Percentiles rank a stretch among this genome's conserved stretches.
Conservation (phyloP, 53 echinoderm and acorn worm species). For the Antedon mediterranea region DNA sequence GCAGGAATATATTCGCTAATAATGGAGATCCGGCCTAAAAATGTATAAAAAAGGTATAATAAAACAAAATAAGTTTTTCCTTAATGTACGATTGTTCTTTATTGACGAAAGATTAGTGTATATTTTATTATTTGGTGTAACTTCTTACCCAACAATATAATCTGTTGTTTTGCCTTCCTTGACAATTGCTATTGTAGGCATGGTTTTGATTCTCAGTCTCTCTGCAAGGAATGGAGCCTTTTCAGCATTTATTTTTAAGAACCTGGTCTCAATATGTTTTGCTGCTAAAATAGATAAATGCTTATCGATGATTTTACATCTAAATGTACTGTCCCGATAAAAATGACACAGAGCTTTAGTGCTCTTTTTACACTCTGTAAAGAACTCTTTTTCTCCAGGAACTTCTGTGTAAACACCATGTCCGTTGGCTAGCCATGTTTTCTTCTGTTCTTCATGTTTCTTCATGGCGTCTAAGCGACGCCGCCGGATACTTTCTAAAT, state of each 20-base stretch:
- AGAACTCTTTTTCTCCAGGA: constrained; percentile 90
- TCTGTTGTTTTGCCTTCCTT: constrained; percentile 77
- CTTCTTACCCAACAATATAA: constrained; percentile 87
- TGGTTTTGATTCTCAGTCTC: constrained; percentile 49
- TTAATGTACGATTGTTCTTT: too few relatives aligned
- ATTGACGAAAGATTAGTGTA: too few relatives aligned
- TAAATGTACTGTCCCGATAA: constrained; percentile 71
- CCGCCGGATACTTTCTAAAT: constrained; percentile 58
- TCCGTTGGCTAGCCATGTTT: constrained; percentile 55
- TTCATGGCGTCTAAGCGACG: constrained; percentile 62
- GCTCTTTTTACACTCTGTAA: constrained; percentile 91
- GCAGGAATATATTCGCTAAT: too few relatives aligned
- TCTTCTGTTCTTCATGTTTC: constrained; percentile 45
- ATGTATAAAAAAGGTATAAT: too few relatives aligned
- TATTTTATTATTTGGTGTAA: not conserved
- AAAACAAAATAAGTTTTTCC: too few relatives aligned
- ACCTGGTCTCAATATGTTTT: constrained; percentile 88
- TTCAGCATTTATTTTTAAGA: constrained; percentile 88
- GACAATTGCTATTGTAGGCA: constrained; percentile 87
- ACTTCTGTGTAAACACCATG: constrained; percentile 86
- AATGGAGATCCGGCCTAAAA: too few relatives aligned
- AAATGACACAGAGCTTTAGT: constrained; percentile 78
- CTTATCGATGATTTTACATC: constrained; percentile 87
- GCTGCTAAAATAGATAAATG: constrained; percentile 49
- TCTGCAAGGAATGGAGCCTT: constrained; percentile 87